Evolutionary conservation across 2,797 vertebrate genomes (phyloP).

Genomic region (Mycteria americana): DNA sequence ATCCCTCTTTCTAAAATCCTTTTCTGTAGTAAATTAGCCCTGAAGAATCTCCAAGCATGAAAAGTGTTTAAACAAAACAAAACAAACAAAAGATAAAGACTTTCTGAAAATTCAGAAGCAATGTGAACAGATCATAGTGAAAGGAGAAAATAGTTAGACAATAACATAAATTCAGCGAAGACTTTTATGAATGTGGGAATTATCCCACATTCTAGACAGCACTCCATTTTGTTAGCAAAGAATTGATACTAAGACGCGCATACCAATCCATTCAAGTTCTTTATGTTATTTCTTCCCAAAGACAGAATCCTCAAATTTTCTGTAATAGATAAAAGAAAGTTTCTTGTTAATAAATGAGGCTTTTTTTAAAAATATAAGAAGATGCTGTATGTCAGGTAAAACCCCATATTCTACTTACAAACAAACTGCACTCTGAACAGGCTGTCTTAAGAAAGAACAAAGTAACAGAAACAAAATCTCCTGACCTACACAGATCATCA

Average conservation of each 20-base stretch:
- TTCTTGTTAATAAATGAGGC: constrained; percentile 4
- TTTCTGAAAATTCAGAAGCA: background rate
- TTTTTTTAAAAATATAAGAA: background rate
- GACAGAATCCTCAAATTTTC: constrained; percentile 95
- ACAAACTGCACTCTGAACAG: background rate
- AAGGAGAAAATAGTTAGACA: background rate
- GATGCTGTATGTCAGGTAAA: background rate
- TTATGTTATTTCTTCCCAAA: constrained; percentile 95
- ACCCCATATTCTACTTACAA: background rate
- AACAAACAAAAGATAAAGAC: background rate
- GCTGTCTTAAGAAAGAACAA: background rate
- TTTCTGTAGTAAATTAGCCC: background rate
- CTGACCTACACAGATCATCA: background rate
- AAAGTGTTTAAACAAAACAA: background rate
- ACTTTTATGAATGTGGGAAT: background rate
- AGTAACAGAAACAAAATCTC: background rate
- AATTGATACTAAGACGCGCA: constrained; percentile 3
- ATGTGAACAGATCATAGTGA: background rate
- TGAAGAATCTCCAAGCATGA: background rate
- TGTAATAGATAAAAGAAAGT: constrained; percentile 66
- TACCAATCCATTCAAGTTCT: constrained; percentile 92
- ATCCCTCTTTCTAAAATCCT: background rate
- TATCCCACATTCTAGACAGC: background rate
- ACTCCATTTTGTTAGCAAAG: background rate
- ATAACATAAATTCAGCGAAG: background rate